Conservation (phyloP, 2,888 invertebrate species). For the Priocnemis perturbator region DNA sequence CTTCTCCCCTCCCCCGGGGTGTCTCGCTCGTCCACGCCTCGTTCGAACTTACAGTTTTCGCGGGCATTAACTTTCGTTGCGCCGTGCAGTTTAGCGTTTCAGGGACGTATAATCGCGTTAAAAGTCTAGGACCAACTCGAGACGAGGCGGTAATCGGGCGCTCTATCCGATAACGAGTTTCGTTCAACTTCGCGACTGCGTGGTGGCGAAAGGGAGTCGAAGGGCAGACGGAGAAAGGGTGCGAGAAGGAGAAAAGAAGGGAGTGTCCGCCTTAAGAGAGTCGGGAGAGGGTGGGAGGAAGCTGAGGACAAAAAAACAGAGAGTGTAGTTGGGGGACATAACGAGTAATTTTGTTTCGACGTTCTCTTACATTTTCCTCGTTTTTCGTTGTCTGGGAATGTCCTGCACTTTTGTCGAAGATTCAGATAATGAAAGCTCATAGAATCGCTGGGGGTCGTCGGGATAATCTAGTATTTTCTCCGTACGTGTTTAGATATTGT, state of each 20-base stretch:
- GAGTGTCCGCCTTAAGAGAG: slow-evolving; percentile 19
- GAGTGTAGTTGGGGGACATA: slow-evolving; percentile 23
- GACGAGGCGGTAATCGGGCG: slow-evolving; percentile 62
- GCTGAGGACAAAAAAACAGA: slow-evolving; percentile 19
- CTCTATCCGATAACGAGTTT: slow-evolving; percentile 64
- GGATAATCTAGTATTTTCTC: no score
- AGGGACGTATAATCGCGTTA: slow-evolving; percentile 61
- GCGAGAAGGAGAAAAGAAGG: slow-evolving; percentile 27
- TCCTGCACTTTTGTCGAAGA: no score
- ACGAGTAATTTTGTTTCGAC: slow-evolving; percentile 36
- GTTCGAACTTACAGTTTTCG: slow-evolving; percentile 46
- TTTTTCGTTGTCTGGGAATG: slow-evolving; percentile 5
- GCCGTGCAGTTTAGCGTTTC: slow-evolving; percentile 54
- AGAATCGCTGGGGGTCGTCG: no score
- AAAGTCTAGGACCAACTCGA: slow-evolving; percentile 62
- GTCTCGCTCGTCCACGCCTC: slow-evolving; percentile 18
- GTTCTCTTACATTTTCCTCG: slow-evolving; percentile 6
- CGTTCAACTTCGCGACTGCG: slow-evolving; percentile 55
- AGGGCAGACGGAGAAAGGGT: slow-evolving; percentile 35
- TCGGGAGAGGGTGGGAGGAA: slow-evolving; percentile 2
- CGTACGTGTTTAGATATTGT: no score
- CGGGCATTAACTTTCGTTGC: slow-evolving; percentile 51
- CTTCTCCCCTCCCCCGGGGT: slow-evolving; percentile 5
- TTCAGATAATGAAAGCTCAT: no score
- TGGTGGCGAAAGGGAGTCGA: slow-evolving; percentile 10